Evolutionary conservation across 2,888 invertebrate genomes (phyloP), one percentile per base, ranked within the genome.

Genomic region (Andrena camellia): DNA sequence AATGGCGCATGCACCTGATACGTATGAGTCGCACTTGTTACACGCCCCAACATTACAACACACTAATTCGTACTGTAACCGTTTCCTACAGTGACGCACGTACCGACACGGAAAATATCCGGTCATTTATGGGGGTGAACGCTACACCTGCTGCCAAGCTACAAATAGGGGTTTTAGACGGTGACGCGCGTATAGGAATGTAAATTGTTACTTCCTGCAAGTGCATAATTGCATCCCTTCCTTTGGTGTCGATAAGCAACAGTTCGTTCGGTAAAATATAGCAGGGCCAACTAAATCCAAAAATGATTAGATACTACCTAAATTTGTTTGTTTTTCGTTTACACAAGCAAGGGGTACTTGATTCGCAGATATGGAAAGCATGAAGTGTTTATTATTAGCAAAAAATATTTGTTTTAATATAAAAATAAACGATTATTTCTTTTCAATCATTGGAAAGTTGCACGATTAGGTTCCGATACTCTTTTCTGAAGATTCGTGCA

Each of bases 41-140:
- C 91, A 84, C 88, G 83, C 81, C 78, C 84, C 81, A 75, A 78
- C 87, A 89, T 90, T 90, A 87, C 88, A 78, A 81, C 70, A n/a
- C 62, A 66, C 88, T 88, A 90, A 90, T 91, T 90, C 88, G 84
- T 90, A 86, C 85, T 82, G 78, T 75, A 83, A 72, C 86, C 87
- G 79, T 84, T 84, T 86, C 72, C 84, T 84, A 87, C 82, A 82
- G 83, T 83, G 84, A 89, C 85, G 89, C 83, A 88, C 86, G 89
- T 89, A 89, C 87, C 90, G 90, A 90, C 91, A 87, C 78, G 82
- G 86, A 87, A 89, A 89, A 90, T 90, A 90, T 91, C 90, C 90
- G 90, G 90, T 87, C 86, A 84, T 84, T 90, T 86, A 88, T 82
- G 87, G 86, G 88, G 89, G 89, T 90, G 84, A 86, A 71, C 82